Evolutionary conservation across 2,113 vertebrate species (phyloP).

Genomic region (Parus major): DNA sequence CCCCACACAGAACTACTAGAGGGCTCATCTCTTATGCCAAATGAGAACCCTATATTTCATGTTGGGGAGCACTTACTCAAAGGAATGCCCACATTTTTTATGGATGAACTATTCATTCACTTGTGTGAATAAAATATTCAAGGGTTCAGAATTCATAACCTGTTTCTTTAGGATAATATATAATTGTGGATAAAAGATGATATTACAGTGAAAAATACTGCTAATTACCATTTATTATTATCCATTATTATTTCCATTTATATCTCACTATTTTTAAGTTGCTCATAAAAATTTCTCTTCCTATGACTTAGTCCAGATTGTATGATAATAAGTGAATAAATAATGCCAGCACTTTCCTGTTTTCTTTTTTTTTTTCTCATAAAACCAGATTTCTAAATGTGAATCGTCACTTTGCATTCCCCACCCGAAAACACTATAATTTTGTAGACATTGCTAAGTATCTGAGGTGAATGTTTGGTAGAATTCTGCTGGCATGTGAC

Average conservation of each 20-base stretch:
- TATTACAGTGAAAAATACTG: conserved; percentile 2
- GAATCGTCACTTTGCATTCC: conserved; percentile 48
- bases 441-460: conserved; percentile 18
- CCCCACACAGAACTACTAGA: background rate
- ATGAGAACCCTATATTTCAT: background rate
- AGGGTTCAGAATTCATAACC: background rate
- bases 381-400: conserved; percentile 41
- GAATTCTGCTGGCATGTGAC: conserved; percentile 13
- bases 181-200: background rate
- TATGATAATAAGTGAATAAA: conserved; percentile 74
- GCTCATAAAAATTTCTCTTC: conserved; percentile 70
- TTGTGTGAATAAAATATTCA: background rate
- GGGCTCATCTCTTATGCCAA: background rate
- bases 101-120: background rate
- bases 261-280: conserved; percentile 72
- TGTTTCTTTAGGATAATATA: conserved; percentile 6
- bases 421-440: conserved; percentile 7
- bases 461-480: conserved; percentile 48
- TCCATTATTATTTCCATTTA: conserved; percentile 26
- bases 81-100: background rate
- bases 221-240: conserved; percentile 39
- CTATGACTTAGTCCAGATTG: conserved; percentile 65
- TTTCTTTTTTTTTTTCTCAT: background rate
- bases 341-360: conserved; percentile 33
- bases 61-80: background rate